Evolutionary conservation across 92 coral and sea anemone species (phyloP).

Genomic region (Micromussa lordhowensis): DNA sequence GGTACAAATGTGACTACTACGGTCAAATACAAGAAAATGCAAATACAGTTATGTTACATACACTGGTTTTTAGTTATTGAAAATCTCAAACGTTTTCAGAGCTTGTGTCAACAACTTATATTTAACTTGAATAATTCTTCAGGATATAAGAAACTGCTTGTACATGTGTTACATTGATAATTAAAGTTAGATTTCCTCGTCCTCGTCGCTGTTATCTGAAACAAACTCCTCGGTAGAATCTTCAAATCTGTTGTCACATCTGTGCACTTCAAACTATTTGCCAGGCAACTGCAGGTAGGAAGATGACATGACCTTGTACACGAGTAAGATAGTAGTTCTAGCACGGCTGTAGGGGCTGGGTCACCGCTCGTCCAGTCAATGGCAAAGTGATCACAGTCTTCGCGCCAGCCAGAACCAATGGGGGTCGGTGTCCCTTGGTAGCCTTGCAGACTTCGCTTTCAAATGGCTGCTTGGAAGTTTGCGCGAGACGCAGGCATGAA

Average conservation of each 20-base stretch:
- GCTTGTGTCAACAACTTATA: not conserved
- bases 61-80: not conserved
- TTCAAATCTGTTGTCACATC: conserved; percentile 34
- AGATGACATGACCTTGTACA: conserved; percentile 49
- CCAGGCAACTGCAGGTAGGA: conserved; percentile 50
- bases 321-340: conserved; percentile 40
- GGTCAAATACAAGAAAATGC: too few species aligned
- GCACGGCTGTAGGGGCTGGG: too few species aligned
- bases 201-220: too few species aligned
- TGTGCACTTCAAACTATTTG: conserved; percentile 57
- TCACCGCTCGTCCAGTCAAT: too few species aligned
- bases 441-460: too few species aligned
- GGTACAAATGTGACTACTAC: not conserved
- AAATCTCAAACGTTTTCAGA: not conserved
- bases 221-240: too few species aligned
- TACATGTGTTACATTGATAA: not conserved
- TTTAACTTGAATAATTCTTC: not conserved
- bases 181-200: too few species aligned
- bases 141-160: not conserved
- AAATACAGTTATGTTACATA: too few species aligned
- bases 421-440: too few species aligned
- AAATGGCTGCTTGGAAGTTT: too few species aligned
- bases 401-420: too few species aligned
- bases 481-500: conserved; percentile 32
- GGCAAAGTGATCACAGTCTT: too few species aligned